Percentiles rank a stretch among this genome's conserved stretches.
Evolutionary conservation across 2,888 invertebrate genomes (phyloP).

Genomic region (Andrena bucephala): DNA sequence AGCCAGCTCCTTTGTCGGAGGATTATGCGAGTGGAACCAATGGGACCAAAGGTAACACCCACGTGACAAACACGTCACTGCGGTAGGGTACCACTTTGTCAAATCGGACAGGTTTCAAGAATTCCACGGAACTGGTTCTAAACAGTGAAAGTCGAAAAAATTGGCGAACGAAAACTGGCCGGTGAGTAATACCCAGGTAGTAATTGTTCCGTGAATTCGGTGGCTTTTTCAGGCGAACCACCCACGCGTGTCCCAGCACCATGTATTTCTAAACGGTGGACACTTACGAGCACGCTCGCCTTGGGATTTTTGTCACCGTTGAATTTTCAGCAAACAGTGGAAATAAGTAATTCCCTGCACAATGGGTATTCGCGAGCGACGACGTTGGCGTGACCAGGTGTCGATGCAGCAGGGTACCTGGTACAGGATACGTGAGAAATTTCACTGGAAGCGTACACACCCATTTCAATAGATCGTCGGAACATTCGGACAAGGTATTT

Average conservation of each 20-base stretch:
- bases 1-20: background rate
- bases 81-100: constrained; percentile 6
- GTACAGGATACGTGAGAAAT: constrained; percentile 56
- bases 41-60: background rate
- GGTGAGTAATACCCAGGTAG: constrained; percentile 1
- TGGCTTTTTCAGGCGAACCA: background rate
- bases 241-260: background rate
- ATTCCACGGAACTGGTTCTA: constrained; percentile 59
- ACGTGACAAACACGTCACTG: background rate
- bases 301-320: too few species aligned
- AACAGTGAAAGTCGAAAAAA: constrained; percentile 57
- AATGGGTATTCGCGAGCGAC: constrained; percentile 7
- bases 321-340: too few species aligned
- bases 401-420: constrained; percentile 27
- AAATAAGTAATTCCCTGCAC: background rate
- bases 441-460: constrained; percentile 44
- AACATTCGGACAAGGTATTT: constrained; percentile 34
- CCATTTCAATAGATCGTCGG: constrained; percentile 54
- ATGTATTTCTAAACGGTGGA: too few species aligned
- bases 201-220: constrained; percentile 8
- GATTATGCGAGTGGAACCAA: background rate
- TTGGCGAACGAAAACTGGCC: constrained; percentile 5
- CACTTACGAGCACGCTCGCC: background rate
- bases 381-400: constrained; percentile 23
- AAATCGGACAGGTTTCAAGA: constrained; percentile 49